Evolutionary conservation across 2,888 invertebrate species (phyloP), one percentile per base, ranked within the genome.

Genomic region (Diloba caeruleocephala): DNA sequence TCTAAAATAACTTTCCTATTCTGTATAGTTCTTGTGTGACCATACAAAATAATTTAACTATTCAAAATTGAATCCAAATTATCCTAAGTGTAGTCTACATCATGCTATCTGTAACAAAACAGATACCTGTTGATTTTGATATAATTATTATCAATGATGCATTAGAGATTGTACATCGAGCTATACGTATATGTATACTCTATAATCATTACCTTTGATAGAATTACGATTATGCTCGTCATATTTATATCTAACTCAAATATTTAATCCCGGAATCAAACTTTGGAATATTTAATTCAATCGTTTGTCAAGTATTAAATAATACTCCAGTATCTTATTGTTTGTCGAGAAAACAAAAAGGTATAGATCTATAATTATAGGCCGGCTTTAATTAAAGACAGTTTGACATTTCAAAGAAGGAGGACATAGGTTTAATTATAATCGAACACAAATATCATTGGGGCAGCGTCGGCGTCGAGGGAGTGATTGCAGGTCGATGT

Each of bases 371-470:
- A 90, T 88, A 83, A 88, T 86, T 89, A 90, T 74, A 68, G 42
- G 29, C 59, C 53, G 54, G 46, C 51, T 89, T 89, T 92, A 92
- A 93, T 93, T 92, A 91, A 89, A 91, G 82, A 87, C 88, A 87
- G 89, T 87, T 87, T 92, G 93, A 92, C 93, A 93, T 93, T 93
- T 93, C 84, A 89, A 88, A 90, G 88, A 91, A 92, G 81, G 89
- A 90, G 93, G 92, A 88, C 93, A 87, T 89, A 56, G 63, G 74
- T 78, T 75, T 81, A 81, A 81, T 81, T 81, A 79, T 81, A 81
- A 72, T 68, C 85, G 84, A 92, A 90, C 89, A 90, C 89, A 93
- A 93, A 93, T 93, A 93, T 93, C 93, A 93, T 92, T 90, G 90
- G 92, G 89, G 76, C 93, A 90, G 82, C 86, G 85, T 57, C 49